phyloP scores from a whole-genome alignment of 2,888 invertebrate species.

The Drosophila acutilabella region DNA sequence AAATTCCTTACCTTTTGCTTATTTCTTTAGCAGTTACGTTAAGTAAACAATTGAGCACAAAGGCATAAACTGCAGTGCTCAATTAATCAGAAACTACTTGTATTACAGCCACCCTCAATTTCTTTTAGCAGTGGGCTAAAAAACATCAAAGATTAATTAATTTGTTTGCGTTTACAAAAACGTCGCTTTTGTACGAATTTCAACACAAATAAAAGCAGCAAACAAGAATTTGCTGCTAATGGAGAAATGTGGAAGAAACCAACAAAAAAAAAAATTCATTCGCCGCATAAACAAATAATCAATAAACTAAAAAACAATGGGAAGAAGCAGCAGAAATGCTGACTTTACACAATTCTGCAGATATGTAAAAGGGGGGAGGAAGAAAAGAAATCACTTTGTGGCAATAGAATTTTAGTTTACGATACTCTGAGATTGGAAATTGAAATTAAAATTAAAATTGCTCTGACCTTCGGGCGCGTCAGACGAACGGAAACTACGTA shows the following conservation, averaged over 20 bases:
- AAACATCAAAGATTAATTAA: conserved; percentile 51
- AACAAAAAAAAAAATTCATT: conserved; percentile 57
- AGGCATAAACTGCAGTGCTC: neutral
- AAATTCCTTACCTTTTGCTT: neutral
- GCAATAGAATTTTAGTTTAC: conserved; percentile 53
- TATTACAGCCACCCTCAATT: conserved; percentile 25
- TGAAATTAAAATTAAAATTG: conserved; percentile 41
- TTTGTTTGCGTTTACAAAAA: conserved; percentile 57
- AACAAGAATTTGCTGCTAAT: conserved; percentile 67
- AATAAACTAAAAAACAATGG: conserved; percentile 37
- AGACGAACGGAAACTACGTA: conserved; percentile 16
- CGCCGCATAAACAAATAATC: conserved; percentile 63
- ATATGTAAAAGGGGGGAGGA: neutral
- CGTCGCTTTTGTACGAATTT: conserved; percentile 62
- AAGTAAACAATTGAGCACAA: conserved; percentile 7
- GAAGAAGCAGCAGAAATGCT: conserved; percentile 32
- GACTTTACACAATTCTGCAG: conserved; percentile 23
- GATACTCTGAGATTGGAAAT: conserved; percentile 17
- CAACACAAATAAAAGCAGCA: conserved; percentile 57
- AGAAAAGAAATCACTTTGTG: conserved; percentile 40
- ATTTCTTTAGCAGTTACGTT: neutral
- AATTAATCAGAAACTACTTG: conserved; percentile 35
- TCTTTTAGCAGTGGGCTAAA: conserved; percentile 13
- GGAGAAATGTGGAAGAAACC: conserved; percentile 40
- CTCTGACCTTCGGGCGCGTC: conserved; percentile 60